These are phyloP conservation scores for Perodicticus potto DNA, from an alignment of 2,797 vertebrate species.

Conservation along the genomic window DNA sequence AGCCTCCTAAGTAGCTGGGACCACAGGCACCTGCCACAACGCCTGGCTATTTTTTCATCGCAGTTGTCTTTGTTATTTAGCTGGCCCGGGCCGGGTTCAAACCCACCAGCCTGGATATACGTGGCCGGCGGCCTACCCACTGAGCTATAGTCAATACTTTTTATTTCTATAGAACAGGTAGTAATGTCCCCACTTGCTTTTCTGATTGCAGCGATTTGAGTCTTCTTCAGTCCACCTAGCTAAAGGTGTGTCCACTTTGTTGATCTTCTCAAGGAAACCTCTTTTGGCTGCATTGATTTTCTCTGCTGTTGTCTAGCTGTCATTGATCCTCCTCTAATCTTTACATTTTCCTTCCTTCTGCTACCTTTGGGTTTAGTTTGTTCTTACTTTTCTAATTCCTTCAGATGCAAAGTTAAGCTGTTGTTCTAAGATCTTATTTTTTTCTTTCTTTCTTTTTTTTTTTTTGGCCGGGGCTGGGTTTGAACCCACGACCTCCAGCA, in stretches of 20 bases:
- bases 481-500: too few species aligned
- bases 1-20: too few species aligned
- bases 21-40: too few species aligned
- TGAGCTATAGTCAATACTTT: neutral
- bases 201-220: neutral
- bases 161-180: neutral
- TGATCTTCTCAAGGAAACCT: neutral
- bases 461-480: too few species aligned
- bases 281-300: neutral
- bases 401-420: neutral
- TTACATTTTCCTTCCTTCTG: neutral
- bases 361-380: neutral
- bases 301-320: neutral
- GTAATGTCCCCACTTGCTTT: neutral
- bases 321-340: neutral
- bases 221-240: neutral
- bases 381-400: neutral
- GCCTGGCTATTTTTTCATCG: too few species aligned
- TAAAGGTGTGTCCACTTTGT: neutral
- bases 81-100: too few species aligned
- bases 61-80: too few species aligned
- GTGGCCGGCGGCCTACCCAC: too few species aligned
- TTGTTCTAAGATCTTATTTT: neutral
- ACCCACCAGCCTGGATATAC: too few species aligned
- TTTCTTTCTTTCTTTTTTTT: too few species aligned